Evolutionary conservation across 2,113 vertebrate species (phyloP), one percentile per base, ranked within the genome.

Genomic region (Bostrychus sinensis): DNA sequence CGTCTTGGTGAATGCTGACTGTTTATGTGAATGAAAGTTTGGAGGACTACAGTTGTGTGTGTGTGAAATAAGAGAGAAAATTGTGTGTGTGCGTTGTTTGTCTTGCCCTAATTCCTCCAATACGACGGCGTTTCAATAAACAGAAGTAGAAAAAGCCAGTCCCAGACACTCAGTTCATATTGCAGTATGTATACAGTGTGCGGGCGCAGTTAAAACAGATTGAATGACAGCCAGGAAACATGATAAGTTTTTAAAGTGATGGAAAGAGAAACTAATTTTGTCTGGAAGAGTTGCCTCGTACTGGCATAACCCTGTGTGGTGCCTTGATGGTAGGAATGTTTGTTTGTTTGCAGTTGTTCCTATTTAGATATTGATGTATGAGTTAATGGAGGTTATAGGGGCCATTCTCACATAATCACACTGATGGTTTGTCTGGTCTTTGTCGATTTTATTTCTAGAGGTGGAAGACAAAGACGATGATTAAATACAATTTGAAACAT

Each of bases 71-170:
- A 63, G 62, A 78, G 70, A 64, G 62, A 78, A 73, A 75, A 72
- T 62, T 86, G 77, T 77, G 69, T 86, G 77, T 77, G 69, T 81
- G 73, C 77, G 62, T 78, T 86, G 70, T 84, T 79, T 81, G 81
- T 81, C 23, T 41, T 60, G 66, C 72, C 56, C 68, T 89, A 85
- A 88, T 91, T 88, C 85, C 72, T 87, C 58, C 81, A 81, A 62
- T 74, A 81, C 77, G 74, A 86, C 79, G 70, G 66, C 64, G 78
- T 84, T 87, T 82, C 80, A 89, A 84, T 91, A 90, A 89, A 91
- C 89, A 90, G 38, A 37, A 81, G 46, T 69, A 84, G 87, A 84
- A 54, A 70, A 64, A 79, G 67, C 34, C 65, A 62, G 61, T 75
- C 66, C 26, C 48, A 22, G 48, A n/a, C 69, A 32, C 62, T 54